phyloP scores from a whole-genome alignment of 2,888 invertebrate genomes.

The Dolichomitus sp. region DNA sequence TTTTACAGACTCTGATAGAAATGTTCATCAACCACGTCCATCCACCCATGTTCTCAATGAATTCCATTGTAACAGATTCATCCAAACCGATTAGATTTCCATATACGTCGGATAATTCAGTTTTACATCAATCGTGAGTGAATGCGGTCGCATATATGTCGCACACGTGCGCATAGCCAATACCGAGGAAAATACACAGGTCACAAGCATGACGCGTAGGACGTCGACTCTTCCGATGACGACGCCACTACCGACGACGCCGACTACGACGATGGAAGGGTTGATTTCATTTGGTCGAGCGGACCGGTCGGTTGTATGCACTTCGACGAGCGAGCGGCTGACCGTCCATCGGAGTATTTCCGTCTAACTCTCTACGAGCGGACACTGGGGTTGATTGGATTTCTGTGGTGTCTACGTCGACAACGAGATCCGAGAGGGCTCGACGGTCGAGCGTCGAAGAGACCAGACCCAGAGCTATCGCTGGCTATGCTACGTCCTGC shows the following conservation, averaged over 20 bases:
- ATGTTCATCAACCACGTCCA: not conserved
- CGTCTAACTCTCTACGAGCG: conserved; percentile 33
- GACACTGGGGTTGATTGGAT: conserved; percentile 69
- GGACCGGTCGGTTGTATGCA: conserved; percentile 8
- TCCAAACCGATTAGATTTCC: conserved; percentile 8
- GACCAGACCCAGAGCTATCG: conserved; percentile 3
- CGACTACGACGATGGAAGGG: conserved; percentile 35
- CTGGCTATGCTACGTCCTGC: conserved; percentile 8
- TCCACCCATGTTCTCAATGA: not conserved
- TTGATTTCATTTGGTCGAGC: conserved; percentile 63
- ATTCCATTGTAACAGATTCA: not conserved
- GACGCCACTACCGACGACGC: conserved; percentile 9
- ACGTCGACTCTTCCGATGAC: conserved; percentile 15
- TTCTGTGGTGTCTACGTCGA: conserved; percentile 56
- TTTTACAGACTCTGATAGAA: too few species aligned
- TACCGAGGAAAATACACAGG: conserved; percentile 15
- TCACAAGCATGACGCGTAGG: conserved; percentile 10
- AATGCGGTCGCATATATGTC: conserved; percentile 2
- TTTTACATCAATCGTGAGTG: conserved; percentile 7
- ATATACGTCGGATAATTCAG: conserved; percentile 9
- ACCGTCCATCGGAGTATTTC: conserved; percentile 40
- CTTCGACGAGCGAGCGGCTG: not conserved
- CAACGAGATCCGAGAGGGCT: conserved; percentile 41
- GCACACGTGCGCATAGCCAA: not conserved
- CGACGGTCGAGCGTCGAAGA: conserved; percentile 13